Evolutionary conservation across 2,113 vertebrate species (phyloP), one percentile per base, ranked within the genome.

Genomic region (Oreotrochilus melanogaster): DNA sequence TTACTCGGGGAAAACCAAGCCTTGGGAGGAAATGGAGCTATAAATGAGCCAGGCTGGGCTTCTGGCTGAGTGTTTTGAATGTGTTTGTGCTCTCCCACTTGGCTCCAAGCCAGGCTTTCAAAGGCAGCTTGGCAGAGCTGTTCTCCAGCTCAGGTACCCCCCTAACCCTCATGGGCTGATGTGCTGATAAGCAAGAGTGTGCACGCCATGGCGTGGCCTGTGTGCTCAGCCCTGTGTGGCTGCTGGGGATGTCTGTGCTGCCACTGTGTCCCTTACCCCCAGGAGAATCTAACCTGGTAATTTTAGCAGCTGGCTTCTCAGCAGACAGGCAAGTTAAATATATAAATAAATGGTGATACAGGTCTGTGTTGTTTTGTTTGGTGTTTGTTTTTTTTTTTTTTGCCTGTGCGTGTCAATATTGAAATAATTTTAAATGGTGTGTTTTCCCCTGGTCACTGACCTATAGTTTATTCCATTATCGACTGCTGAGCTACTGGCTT

Each of bases 391-490:
- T 10, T 39, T 39, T 39, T 39, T 39, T 39, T 39, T 8, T 42
- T 93, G 93, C 92, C 94, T 35, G 89, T 56, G 65, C 33, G 1
- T 88, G 94, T 95, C 95, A 92, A 86, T 96, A 93, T 56, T 91
- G 93, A 88, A 90, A 95, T 95, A 88, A 86, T 84, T 96, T 66
- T 95, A 96, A 97, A 92, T 95, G 82, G 92, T 95, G 88, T 94
- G 86, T 95, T 96, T 96, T 97, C 79, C 94, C 76, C 88, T 94
- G 95, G 93, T 94, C 92, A 31, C 88, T 96, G 95, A 96, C 95
- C 96, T 95, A 86, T 93, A 71, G 96, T 95, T 95, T 96, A 94
- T 96, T 94, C 94, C 91, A 94, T 96, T 96, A 96, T 92, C 18
- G 57, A 93, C 92, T 94, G 95, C 94, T 86, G 95, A 86, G 88